Base-by-base conservation (phyloP, 2,113 vertebrate species). In the Hyperopisus bebe region DNA sequence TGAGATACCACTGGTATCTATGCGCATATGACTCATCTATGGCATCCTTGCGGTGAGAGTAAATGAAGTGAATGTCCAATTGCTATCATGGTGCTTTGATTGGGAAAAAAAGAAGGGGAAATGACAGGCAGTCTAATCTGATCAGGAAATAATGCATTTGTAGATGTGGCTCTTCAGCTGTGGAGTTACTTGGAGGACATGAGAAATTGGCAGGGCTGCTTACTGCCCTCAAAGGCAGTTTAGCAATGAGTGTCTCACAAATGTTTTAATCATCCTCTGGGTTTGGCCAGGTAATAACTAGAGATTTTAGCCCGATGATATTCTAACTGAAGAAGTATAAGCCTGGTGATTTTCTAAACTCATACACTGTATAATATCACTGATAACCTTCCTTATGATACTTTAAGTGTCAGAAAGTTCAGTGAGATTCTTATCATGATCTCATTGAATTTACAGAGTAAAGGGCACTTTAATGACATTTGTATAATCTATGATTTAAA, bases 71-170 rank as follows among this genome's bases (percentile, higher is more conserved):
- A n/a, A 80, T 42, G 17, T 80, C 74, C 31, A 80, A 19, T 42
- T 42, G 35, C 74, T 42, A 6, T 80, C 17, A 47, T 44, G 11
- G 66, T 46, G 21, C 66, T 27, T 48, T 50, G 3, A 86, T 86
- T 86, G 88, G 44, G 44, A n/a, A 44, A 70, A 51, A 88, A n/a
- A 24, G 7, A 17, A 24, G 47, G 48, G 80, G 77, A 48, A 90
- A 27, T 88, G 42, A 89, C 46, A 87, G 66, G 7, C 24, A 58
- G n/a, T 51, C 80, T 84, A 47, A 89, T 88, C 80, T 85, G 86
- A 53, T 91, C 74, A 51, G 51, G 8, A 80, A 42, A 80, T 80
- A 19, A 80, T 80, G 15, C 3, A 47, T 35, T 90, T 10, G 9
- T 46, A 48, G 55, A 50, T 46, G 70, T 88, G 24, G 50, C 15